Evolutionary conservation across 1,140 invertebrate genomes (phyloP), one percentile per base, ranked within the genome.

Genomic region (Drosophila obscura): DNA sequence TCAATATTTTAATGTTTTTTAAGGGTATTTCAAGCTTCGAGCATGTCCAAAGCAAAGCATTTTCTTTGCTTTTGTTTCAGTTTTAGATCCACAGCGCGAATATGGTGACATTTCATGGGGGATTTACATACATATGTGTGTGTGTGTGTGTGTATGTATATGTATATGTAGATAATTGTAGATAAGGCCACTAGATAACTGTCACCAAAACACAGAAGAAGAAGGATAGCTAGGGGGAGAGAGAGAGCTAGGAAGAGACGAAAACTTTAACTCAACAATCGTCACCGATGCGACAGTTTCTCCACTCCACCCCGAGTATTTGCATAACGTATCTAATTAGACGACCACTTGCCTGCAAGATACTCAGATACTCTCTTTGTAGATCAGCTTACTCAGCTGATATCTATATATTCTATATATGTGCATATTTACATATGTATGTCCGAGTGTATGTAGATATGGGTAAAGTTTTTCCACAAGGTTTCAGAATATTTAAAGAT

Each of bases 271-370:
- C 55, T 58, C 44, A 61, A 59, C 44, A 61, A 59, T 50, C 73
- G 75, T 78, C 74, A 82, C 57, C 44, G 52, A 68, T 43, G 45
- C 57, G 49, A 64, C 61, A 59, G 51, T 48, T 73, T 72, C 57
- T 43, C 15, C 44, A 31, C 46, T 39, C 35, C 35, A 13, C 35
- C 11, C 35, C 11, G 4, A 13, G 11, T 39, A 85, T 85, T 85
- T 85, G 74, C 82, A 87, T 85, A 87, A 49, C 69, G 82, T 85
- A 85, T 85, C 77, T 87, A 64, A 88, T 85, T 85, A 80, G 50
- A 39, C 63, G 53, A 50, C 19, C 78, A 61, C 41, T 39, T 60
- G 71, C 52, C 41, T 19, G 44, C 65, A 64, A 65, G 39, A 60
- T 75, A 50, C 49, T 24, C 41, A 39, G 52, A 35, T 39, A 39